phyloP scores from a whole-genome alignment of 2,113 vertebrate species.

The Nerophis ophidion region DNA sequence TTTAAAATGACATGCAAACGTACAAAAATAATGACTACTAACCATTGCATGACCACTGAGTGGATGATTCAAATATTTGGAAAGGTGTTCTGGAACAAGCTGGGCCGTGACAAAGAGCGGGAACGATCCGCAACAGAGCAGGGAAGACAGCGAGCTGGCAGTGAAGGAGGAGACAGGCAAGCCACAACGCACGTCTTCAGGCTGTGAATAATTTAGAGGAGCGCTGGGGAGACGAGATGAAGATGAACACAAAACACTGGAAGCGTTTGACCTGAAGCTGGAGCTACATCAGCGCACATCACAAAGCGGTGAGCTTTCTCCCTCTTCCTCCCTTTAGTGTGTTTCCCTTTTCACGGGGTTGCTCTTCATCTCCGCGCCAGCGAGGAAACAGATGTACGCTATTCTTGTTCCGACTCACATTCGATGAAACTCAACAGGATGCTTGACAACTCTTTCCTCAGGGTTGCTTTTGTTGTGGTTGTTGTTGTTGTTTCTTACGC shows the following conservation, averaged over 20 bases:
- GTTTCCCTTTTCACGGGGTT: conserved; percentile 31
- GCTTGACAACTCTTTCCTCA: conserved; percentile 61
- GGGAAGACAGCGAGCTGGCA: conserved; percentile 31
- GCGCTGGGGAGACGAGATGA: conserved; percentile 67
- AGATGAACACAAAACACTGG: conserved; percentile 73
- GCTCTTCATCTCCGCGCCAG: conserved; percentile 55
- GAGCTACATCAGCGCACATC: conserved; percentile 67
- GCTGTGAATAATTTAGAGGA: conserved; percentile 74
- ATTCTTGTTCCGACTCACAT: conserved; percentile 64
- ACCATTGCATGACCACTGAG: neutral
- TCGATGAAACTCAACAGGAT: conserved; percentile 65
- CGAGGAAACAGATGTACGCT: conserved; percentile 68
- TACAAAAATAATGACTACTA: neutral
- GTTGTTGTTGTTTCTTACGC: conserved; percentile 5
- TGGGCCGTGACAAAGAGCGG: conserved; percentile 46
- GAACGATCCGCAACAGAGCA: conserved; percentile 38
- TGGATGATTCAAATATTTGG: neutral
- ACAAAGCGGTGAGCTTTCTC: conserved; percentile 43
- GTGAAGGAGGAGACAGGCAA: conserved; percentile 38
- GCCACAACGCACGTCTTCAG: conserved; percentile 58
- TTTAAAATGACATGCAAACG: neutral
- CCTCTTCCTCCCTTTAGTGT: conserved; percentile 21
- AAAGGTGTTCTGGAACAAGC: conserved; percentile 49
- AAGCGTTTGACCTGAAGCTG: conserved; percentile 72
- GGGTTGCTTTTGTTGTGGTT: conserved; percentile 25